Evolutionary conservation across 1,140 invertebrate genomes (phyloP).

Genomic region (Hyles vespertilio): DNA sequence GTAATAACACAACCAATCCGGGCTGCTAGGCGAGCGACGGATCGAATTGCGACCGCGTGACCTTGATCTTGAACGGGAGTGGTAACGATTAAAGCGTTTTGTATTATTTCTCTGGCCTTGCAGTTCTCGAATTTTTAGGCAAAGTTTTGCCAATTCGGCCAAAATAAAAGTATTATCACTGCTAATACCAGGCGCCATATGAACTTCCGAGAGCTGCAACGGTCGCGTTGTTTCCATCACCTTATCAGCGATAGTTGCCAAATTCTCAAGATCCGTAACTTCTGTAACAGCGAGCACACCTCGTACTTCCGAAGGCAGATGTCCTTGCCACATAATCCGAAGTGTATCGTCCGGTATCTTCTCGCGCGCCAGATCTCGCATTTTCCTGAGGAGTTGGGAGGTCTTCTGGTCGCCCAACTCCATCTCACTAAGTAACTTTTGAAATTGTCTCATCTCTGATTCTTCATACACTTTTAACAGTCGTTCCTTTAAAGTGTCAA

Average conservation of each 20-base stretch:
- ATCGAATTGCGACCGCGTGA: background rate
- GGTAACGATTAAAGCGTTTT: no score
- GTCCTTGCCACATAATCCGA: constrained; percentile 13
- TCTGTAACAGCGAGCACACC: constrained; percentile 10
- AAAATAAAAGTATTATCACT: background rate
- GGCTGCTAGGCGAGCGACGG: constrained; percentile 5
- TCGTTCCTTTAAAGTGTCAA: background rate
- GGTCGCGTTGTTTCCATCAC: background rate
- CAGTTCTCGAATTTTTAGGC: background rate
- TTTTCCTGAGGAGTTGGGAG: background rate
- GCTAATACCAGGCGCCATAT: background rate
- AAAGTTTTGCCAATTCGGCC: background rate
- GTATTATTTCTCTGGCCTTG: background rate
- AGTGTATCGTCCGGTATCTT: constrained; percentile 17
- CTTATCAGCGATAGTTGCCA: constrained; percentile 23
- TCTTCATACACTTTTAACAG: constrained; percentile 4
- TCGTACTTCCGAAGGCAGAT: constrained; percentile 8
- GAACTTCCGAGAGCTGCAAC: background rate
- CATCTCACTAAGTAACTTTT: constrained; percentile 7
- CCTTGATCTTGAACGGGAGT: background rate
- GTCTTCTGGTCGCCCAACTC: constrained; percentile 6
- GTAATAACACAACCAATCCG: constrained; percentile 14
- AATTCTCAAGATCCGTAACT: constrained; percentile 12
- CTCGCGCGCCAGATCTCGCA: constrained; percentile 9
- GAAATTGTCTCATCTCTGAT: background rate